Percentiles rank a stretch among this genome's conserved stretches.
phyloP scores from a whole-genome alignment of 2,797 vertebrate genomes.

The Poecilia velifera region DNA sequence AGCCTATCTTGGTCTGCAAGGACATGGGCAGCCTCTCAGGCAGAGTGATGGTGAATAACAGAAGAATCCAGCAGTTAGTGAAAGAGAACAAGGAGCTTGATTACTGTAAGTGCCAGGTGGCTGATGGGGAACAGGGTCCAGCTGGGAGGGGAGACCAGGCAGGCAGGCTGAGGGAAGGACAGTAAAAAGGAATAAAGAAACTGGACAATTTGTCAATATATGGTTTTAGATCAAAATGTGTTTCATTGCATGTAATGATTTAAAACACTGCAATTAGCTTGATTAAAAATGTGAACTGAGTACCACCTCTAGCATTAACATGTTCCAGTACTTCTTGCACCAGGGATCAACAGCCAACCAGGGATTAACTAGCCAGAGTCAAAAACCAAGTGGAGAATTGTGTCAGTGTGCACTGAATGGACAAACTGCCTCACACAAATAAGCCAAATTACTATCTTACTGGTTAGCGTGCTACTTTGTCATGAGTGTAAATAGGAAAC shows the following conservation, averaged over 20 bases:
- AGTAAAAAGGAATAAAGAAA: background rate
- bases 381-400: conserved; percentile 45
- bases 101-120: background rate
- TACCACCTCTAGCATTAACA: background rate
- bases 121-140: background rate
- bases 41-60: background rate
- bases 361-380: conserved; percentile 44
- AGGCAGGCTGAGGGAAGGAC: background rate
- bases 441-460: background rate
- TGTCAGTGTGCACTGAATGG: conserved; percentile 42
- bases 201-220: too few relatives aligned
- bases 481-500: background rate
- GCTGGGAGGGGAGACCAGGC: background rate
- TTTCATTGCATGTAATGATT: too few relatives aligned
- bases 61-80: background rate
- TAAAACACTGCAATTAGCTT: background rate
- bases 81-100: background rate
- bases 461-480: conserved; percentile 18
- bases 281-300: background rate
- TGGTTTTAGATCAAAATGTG: too few relatives aligned
- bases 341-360: conserved; percentile 52
- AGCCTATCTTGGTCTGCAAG: background rate
- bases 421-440: conserved; percentile 37
- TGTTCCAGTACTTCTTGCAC: conserved; percentile 16
- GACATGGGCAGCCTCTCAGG: background rate